phyloP scores from a whole-genome alignment of 2,888 invertebrate species.

The Beris chalybata region DNA sequence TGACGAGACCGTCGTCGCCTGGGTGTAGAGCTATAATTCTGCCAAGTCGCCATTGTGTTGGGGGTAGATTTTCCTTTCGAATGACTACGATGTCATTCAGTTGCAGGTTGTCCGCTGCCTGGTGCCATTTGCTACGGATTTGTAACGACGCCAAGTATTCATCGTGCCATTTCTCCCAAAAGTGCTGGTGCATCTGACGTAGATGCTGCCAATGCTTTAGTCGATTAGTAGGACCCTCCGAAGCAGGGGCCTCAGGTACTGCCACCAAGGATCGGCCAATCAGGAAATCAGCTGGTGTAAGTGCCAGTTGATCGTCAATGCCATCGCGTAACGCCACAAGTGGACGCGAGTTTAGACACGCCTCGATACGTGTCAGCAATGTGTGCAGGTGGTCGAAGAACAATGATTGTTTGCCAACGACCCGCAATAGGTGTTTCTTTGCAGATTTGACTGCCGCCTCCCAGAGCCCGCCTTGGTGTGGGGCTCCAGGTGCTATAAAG shows the following conservation, averaged over 20 bases:
- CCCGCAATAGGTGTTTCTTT: conserved; percentile 43
- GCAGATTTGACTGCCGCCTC: conserved; percentile 43
- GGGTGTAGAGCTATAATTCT: conserved; percentile 40
- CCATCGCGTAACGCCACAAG: conserved; percentile 38
- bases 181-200: conserved; percentile 31
- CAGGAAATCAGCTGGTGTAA: conserved; percentile 37
- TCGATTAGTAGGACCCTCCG: conserved; percentile 35
- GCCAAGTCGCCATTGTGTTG: conserved; percentile 43
- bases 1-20: conserved; percentile 42
- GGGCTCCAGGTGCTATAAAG: conserved; percentile 45
- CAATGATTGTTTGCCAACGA: conserved; percentile 35
- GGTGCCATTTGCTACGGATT: conserved; percentile 25
- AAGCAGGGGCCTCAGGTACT: conserved; percentile 42
- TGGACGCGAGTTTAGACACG: conserved; percentile 43
- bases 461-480: conserved; percentile 41
- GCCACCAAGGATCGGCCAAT: conserved; percentile 30
- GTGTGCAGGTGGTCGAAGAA: conserved; percentile 42
- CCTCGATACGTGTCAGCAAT: conserved; percentile 42
- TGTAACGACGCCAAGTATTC: conserved; percentile 30
- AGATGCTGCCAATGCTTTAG: conserved; percentile 43
- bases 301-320: conserved; percentile 28
- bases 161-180: conserved; percentile 35
- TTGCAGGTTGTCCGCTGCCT: conserved; percentile 19
- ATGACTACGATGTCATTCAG: conserved; percentile 43
- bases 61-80: conserved; percentile 42